These are phyloP conservation scores for Elachura formosa DNA, from an alignment of 2,113 vertebrate genomes.

Conservation along the genomic window DNA sequence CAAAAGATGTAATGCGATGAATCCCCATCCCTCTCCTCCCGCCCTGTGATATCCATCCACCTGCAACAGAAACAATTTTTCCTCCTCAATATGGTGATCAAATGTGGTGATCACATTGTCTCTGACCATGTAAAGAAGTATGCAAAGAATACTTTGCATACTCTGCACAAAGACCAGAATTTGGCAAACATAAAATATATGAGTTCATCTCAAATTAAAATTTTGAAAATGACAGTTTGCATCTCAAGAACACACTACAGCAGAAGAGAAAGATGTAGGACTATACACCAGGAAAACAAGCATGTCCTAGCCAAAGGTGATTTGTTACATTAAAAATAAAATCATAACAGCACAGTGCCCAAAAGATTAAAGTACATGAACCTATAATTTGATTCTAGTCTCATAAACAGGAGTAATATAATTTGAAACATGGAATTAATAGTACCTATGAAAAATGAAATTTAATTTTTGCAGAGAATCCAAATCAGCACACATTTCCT, in stretches of 20 bases:
- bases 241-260: not conserved
- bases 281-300: not conserved
- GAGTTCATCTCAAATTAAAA: not conserved
- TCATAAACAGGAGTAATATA: not conserved
- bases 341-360: not conserved
- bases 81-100: too few relatives aligned
- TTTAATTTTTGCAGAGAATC: not conserved
- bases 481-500: not conserved
- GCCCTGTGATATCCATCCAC: not conserved
- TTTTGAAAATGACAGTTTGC: not conserved
- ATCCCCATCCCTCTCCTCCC: not conserved
- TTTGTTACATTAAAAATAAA: not conserved
- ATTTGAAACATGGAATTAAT: not conserved
- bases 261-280: not conserved
- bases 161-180: not conserved
- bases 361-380: not conserved
- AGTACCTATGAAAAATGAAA: not conserved
- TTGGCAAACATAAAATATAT: not conserved
- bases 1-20: accelerated
- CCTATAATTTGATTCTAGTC: not conserved
- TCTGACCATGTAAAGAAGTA: not conserved
- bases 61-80: not conserved
- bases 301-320: not conserved
- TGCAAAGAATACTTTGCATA: not conserved
- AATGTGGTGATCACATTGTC: not conserved